A percentile compares a stretch with the other conserved stretches of the same genome.
These are phyloP conservation scores for Globodera ellingtonae DNA, from an alignment of 1,140 invertebrate genomes.

Conservation along the genomic window DNA sequence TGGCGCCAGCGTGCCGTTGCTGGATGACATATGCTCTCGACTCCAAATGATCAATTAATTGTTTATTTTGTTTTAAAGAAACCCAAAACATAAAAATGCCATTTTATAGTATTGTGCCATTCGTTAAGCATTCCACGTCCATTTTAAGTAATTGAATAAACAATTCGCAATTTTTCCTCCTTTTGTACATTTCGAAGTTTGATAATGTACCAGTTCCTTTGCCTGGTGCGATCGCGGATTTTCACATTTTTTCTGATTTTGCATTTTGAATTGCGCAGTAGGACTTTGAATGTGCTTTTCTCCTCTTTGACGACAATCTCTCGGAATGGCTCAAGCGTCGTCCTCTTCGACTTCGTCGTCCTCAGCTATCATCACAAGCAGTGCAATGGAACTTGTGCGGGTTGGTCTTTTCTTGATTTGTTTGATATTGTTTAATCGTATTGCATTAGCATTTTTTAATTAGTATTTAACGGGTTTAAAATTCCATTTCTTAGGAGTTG, in stretches of 20 bases:
- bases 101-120: conserved; percentile 4
- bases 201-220: too few relatives aligned
- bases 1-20: conserved; percentile 86
- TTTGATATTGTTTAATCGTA: too few relatives aligned
- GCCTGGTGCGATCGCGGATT: too few relatives aligned
- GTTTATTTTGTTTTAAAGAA: neutral
- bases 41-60: conserved; percentile 2
- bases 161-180: too few relatives aligned
- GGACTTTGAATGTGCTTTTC: too few relatives aligned
- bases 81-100: neutral
- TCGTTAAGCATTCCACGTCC: neutral
- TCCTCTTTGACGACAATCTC: too few relatives aligned
- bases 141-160: neutral
- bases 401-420: neutral
- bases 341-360: neutral
- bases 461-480: neutral
- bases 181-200: too few relatives aligned
- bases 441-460: too few relatives aligned
- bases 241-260: too few relatives aligned
- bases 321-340: too few relatives aligned
- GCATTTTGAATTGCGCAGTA: too few relatives aligned
- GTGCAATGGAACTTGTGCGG: conserved; percentile 18
- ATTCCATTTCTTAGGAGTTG: conserved; percentile 19
- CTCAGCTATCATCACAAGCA: neutral
- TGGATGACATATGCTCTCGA: conserved; percentile 65